Conservation (phyloP, 2,888 invertebrate species). For the Thysanoteuthis rhombus region DNA sequence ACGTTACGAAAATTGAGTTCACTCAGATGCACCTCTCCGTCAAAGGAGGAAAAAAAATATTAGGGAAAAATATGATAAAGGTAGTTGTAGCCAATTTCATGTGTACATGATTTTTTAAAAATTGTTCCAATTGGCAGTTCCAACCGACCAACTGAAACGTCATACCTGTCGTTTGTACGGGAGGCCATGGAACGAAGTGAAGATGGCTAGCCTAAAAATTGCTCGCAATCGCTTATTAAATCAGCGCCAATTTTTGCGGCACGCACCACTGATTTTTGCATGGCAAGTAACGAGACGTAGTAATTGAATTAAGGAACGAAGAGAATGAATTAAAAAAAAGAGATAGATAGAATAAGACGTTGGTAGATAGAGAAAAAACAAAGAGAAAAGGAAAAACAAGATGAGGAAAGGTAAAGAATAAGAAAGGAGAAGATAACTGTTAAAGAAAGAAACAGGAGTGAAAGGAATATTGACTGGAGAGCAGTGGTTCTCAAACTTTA, state of each 20-base stretch:
- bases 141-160: background rate
- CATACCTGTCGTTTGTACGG: background rate
- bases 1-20: too few relatives aligned
- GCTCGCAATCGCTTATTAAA: background rate
- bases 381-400: background rate
- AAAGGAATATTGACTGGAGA: too few relatives aligned
- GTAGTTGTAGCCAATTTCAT: too few relatives aligned
- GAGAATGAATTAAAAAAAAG: too few relatives aligned
- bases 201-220: background rate
- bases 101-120: too few relatives aligned
- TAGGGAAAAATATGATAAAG: too few relatives aligned
- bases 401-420: too few relatives aligned
- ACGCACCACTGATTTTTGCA: background rate
- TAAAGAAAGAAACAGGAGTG: too few relatives aligned
- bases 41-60: too few relatives aligned
- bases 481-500: too few relatives aligned
- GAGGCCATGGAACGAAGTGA: background rate
- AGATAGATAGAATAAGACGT: background rate
- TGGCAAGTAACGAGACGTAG: background rate
- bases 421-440: background rate
- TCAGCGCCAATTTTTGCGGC: background rate
- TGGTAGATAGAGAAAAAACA: background rate
- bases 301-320: background rate
- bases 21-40: too few relatives aligned
- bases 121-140: too few relatives aligned